Conservation (phyloP, 2,113 vertebrate species). For the Prionailurus bengalensis region DNA sequence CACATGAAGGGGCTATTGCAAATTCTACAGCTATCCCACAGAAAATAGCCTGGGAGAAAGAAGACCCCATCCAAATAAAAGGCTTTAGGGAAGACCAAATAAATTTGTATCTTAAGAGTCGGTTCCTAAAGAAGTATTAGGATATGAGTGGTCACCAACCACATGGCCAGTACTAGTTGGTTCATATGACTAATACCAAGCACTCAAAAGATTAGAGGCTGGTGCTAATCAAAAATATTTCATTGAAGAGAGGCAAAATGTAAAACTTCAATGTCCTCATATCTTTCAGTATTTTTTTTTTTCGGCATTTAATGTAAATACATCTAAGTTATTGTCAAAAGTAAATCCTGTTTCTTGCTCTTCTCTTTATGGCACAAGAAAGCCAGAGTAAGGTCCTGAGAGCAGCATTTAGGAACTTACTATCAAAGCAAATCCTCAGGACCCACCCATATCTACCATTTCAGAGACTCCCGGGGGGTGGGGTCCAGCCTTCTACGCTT, state of each 20-base stretch:
- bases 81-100: background rate
- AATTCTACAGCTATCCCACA: background rate
- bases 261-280: background rate
- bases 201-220: background rate
- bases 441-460: background rate
- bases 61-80: background rate
- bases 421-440: background rate
- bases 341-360: background rate
- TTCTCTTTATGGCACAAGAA: background rate
- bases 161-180: background rate
- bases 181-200: background rate
- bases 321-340: background rate
- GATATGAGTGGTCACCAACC: background rate
- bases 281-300: background rate
- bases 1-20: background rate
- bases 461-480: background rate
- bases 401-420: background rate
- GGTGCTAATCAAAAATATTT: background rate
- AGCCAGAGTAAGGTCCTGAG: background rate
- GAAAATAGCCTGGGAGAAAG: background rate
- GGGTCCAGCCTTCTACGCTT: background rate
- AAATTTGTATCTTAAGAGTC: background rate
- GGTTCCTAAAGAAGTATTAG: background rate
- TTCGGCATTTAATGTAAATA: background rate
- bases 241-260: background rate